These are phyloP conservation scores for Fulmarus glacialis DNA, from an alignment of 2,113 vertebrate genomes.

Conservation along the genomic window DNA sequence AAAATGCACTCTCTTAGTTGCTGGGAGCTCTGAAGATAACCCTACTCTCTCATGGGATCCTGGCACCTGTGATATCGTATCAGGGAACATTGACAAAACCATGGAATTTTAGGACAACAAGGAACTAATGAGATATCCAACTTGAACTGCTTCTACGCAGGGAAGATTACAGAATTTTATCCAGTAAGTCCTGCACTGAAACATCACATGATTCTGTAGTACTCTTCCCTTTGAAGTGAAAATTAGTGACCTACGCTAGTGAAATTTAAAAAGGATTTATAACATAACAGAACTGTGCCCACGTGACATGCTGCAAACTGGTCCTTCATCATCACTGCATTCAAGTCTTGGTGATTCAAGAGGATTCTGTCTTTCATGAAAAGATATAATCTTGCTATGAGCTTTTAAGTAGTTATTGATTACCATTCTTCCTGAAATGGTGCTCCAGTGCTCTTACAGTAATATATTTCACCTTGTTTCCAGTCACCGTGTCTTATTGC, in stretches of 20 bases:
- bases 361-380: neutral
- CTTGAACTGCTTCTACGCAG: neutral
- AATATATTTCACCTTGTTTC: neutral
- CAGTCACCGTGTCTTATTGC: neutral
- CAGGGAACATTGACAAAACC: conserved; percentile 85
- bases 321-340: neutral
- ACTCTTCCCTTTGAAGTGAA: neutral
- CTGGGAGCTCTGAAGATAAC: conserved; percentile 86
- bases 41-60: conserved; percentile 91
- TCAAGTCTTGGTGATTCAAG: neutral
- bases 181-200: neutral
- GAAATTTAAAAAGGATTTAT: neutral
- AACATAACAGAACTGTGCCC: neutral
- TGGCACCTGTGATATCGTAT: conserved; percentile 83
- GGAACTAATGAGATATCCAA: neutral
- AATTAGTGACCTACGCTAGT: neutral
- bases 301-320: neutral
- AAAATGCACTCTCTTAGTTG: conserved; percentile 81
- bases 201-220: neutral
- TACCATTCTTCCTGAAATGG: neutral
- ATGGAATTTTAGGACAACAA: conserved; percentile 21
- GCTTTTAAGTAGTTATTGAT: neutral
- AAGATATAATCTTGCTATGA: neutral
- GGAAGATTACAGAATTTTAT: neutral
- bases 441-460: neutral